A percentile compares a stretch with the other conserved stretches of the same genome.
Conservation (phyloP, 2,797 vertebrate species). For the Cetoscarus ocellatus region DNA sequence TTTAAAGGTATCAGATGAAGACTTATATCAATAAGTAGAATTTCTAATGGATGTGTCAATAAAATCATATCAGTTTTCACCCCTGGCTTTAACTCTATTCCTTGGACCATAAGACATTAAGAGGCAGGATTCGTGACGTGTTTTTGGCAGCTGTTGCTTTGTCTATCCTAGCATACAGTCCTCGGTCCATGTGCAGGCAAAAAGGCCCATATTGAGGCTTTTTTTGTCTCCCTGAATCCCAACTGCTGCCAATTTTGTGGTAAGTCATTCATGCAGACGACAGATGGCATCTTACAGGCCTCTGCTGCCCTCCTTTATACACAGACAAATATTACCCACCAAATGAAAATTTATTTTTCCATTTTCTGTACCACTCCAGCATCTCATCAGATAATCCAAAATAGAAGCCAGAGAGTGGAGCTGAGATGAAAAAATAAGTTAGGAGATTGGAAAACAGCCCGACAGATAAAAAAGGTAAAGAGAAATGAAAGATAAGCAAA, state of each 20-base stretch:
- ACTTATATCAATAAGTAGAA: no score
- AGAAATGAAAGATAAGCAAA: slow-evolving; percentile 29
- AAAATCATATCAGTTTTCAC: no score
- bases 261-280: slow-evolving; percentile 24
- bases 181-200: background rate
- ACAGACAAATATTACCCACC: slow-evolving; percentile 22
- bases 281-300: slow-evolving; percentile 42
- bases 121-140: no score
- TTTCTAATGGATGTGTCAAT: no score
- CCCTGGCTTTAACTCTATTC: no score
- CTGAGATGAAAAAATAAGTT: slow-evolving; percentile 24
- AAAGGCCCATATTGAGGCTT: slow-evolving; percentile 8
- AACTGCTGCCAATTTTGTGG: slow-evolving; percentile 35
- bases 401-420: slow-evolving; percentile 27
- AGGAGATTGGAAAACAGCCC: slow-evolving; percentile 18
- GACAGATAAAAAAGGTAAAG: slow-evolving; percentile 1
- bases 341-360: slow-evolving; percentile 38
- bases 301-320: slow-evolving; percentile 18
- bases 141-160: no score
- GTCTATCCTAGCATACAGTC: no score
- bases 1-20: no score
- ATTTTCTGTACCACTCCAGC: slow-evolving; percentile 30
- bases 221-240: slow-evolving; percentile 19
- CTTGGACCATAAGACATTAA: no score
- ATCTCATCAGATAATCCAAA: slow-evolving; percentile 44